Conservation (phyloP, 2,888 invertebrate species). For the Subacronicta megacephala region DNA sequence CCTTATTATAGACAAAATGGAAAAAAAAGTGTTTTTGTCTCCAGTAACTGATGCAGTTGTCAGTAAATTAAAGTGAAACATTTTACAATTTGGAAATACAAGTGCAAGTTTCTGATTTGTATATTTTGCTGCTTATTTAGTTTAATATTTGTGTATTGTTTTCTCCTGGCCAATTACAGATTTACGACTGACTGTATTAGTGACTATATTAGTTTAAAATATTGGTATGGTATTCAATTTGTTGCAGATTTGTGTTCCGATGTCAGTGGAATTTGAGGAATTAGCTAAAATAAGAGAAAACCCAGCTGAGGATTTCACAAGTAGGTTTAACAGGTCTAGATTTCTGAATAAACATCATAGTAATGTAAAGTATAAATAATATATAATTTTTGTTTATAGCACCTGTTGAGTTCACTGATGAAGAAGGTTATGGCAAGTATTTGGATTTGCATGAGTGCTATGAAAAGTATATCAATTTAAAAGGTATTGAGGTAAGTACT, state of each 20-base stretch:
- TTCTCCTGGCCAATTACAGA: too few species aligned
- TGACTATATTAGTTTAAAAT: too few species aligned
- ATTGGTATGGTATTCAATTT: background rate
- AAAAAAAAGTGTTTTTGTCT: too few species aligned
- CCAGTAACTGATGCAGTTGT: too few species aligned
- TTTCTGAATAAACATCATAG: background rate
- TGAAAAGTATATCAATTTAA: slow-evolving; percentile 98
- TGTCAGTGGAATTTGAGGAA: slow-evolving; percentile 99
- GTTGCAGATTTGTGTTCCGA: slow-evolving; percentile 95
- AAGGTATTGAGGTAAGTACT: slow-evolving; percentile 95
- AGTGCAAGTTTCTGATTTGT: too few species aligned
- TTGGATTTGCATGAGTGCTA: slow-evolving; percentile 99
- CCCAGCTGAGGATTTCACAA: slow-evolving; percentile 94
- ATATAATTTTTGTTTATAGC: slow-evolving; percentile 73
- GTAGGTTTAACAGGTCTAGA: slow-evolving; percentile 82
- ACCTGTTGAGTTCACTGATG: slow-evolving; percentile 99
- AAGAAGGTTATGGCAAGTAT: slow-evolving; percentile 99
- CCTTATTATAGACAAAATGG: too few species aligned
- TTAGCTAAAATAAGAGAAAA: slow-evolving; percentile 96
- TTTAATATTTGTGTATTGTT: too few species aligned
- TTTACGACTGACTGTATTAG: too few species aligned
- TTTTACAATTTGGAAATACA: too few species aligned
- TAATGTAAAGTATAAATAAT: background rate
- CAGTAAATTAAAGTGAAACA: too few species aligned
- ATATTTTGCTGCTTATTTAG: too few species aligned